Percentiles rank a stretch among this genome's conserved stretches.
Evolutionary conservation across 2,797 vertebrate species (phyloP).

Genomic region (Scolopax rusticola): DNA sequence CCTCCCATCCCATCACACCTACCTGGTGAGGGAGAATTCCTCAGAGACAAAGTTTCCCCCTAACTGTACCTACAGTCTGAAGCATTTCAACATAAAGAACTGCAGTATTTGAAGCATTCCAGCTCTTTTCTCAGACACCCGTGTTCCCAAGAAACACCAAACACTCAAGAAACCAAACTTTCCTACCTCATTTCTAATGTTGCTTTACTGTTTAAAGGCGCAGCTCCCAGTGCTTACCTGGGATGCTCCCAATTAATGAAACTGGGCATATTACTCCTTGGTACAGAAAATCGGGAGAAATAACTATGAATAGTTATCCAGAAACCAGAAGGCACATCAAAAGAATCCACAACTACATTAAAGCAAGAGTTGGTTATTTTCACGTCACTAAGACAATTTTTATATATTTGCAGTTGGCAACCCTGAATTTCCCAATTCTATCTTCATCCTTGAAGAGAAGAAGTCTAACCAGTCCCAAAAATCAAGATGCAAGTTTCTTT

Average conservation of each 20-base stretch:
- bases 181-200: neutral
- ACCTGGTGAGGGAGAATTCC: accelerated
- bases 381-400: neutral
- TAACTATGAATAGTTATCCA: neutral
- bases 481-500: neutral
- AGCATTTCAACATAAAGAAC: neutral
- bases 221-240: neutral
- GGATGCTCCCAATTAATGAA: neutral
- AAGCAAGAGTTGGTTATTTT: neutral
- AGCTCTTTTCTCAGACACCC: neutral
- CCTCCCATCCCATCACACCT: neutral
- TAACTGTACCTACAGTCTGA: neutral
- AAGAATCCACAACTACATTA: neutral
- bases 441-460: neutral
- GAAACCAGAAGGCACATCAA: neutral
- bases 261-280: neutral
- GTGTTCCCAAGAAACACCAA: neutral
- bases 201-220: neutral
- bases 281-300: neutral
- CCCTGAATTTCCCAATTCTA: neutral
- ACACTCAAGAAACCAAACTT: neutral
- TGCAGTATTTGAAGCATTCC: too few species aligned
- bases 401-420: neutral
- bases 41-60: neutral
- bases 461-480: neutral